phyloP scores from a whole-genome alignment of 1,140 invertebrate genomes.

The Sesamia nonagrioides region DNA sequence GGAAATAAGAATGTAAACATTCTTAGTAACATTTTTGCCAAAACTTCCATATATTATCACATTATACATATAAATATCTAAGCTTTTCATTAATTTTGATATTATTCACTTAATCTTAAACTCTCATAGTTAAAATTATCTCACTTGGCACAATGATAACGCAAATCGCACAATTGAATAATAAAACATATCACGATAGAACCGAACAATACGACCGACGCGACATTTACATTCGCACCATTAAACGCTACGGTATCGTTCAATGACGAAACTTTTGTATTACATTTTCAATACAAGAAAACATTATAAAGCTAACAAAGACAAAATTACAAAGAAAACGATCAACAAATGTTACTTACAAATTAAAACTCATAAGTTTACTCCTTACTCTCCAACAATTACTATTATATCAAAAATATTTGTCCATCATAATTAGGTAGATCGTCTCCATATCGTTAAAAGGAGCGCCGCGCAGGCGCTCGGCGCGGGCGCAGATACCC shows the following conservation, averaged over 20 bases:
- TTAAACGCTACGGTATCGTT: conserved; percentile 65
- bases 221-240: conserved; percentile 61
- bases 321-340: conserved; percentile 86
- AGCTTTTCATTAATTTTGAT: conserved; percentile 83
- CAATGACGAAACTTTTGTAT: conserved; percentile 59
- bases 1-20: conserved; percentile 75
- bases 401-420: conserved; percentile 80
- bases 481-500: conserved; percentile 27
- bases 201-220: conserved; percentile 60
- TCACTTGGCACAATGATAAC: conserved; percentile 86
- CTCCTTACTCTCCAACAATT: conserved; percentile 78
- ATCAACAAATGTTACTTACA: conserved; percentile 85
- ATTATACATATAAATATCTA: conserved; percentile 85
- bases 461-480: conserved; percentile 37
- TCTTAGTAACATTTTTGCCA: conserved; percentile 76
- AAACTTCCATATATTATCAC: conserved; percentile 86
- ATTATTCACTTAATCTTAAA: conserved; percentile 86
- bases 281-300: conserved; percentile 75
- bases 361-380: conserved; percentile 82
- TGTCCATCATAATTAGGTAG: conserved; percentile 60
- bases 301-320: conserved; percentile 85
- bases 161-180: conserved; percentile 80
- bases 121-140: conserved; percentile 81
- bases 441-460: conserved; percentile 52
- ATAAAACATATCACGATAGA: conserved; percentile 69